A percentile compares a stretch with the other conserved stretches of the same genome.
These are phyloP conservation scores for Gopherus evgoodei DNA, from an alignment of 2,113 vertebrate genomes.

Conservation along the genomic window DNA sequence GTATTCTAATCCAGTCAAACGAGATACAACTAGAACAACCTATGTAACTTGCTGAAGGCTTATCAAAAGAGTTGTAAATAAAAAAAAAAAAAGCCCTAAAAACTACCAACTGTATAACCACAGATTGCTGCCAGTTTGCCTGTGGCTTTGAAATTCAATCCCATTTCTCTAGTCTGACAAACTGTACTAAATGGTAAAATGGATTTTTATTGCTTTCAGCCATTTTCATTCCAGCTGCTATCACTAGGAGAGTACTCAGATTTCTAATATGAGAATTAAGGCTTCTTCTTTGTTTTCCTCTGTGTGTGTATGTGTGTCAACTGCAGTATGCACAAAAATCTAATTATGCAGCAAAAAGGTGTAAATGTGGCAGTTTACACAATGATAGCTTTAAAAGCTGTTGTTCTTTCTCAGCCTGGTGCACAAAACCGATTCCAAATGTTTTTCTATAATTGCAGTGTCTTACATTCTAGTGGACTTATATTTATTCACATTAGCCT, in stretches of 20 bases:
- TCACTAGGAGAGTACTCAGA: slow-evolving; percentile 67
- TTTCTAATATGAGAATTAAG: slow-evolving; percentile 63
- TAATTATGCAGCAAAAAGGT: slow-evolving; percentile 29
- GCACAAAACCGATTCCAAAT: slow-evolving; percentile 44
- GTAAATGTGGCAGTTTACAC: slow-evolving; percentile 56
- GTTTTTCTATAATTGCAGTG: slow-evolving; percentile 34
- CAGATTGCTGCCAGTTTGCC: slow-evolving; percentile 84
- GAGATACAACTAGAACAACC: slow-evolving; percentile 88
- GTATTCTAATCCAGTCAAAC: slow-evolving; percentile 91
- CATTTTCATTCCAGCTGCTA: slow-evolving; percentile 79
- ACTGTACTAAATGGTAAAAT: slow-evolving; percentile 84
- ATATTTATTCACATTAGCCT: not conserved
- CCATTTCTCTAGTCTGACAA: slow-evolving; percentile 84
- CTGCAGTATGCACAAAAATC: slow-evolving; percentile 4
- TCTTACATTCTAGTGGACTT: not conserved
- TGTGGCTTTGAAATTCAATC: slow-evolving; percentile 85
- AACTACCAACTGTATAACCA: slow-evolving; percentile 76
- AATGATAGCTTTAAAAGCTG: slow-evolving; percentile 50
- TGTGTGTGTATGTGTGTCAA: slow-evolving; percentile 29
- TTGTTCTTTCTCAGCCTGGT: slow-evolving; percentile 26
- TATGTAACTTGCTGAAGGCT: slow-evolving; percentile 87
- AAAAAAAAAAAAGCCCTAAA: not conserved
- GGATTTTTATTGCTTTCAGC: slow-evolving; percentile 81
- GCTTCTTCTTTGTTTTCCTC: not conserved
- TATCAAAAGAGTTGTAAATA: slow-evolving; percentile 87